Percentiles rank a stretch among this genome's conserved stretches.
Evolutionary conservation across 2,113 vertebrate species (phyloP).

Genomic region (Neotoma lepida): DNA sequence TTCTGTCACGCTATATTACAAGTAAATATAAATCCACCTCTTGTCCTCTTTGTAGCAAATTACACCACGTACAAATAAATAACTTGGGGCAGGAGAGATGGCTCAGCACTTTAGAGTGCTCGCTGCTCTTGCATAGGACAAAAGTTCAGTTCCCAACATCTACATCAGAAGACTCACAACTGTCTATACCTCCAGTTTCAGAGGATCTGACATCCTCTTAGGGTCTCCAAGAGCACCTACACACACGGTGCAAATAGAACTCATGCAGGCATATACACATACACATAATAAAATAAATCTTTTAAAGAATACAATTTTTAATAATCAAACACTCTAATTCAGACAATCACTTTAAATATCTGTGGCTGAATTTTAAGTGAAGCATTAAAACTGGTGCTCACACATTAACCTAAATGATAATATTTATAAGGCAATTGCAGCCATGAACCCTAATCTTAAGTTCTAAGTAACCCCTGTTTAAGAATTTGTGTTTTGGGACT

Average conservation of each 20-base stretch:
- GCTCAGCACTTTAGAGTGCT: background rate
- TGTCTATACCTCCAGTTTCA: too few relatives aligned
- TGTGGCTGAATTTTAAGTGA: background rate
- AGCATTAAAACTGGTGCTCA: slow-evolving; percentile 3
- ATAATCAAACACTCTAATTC: background rate
- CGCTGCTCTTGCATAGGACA: too few relatives aligned
- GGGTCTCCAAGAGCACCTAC: background rate
- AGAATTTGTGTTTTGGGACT: background rate
- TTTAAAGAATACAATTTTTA: background rate
- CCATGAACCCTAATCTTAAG: background rate
- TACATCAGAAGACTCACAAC: too few relatives aligned
- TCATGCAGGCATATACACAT: background rate
- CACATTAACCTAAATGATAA: background rate
- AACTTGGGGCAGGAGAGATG: background rate
- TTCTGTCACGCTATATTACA: background rate
- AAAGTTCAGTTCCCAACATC: too few relatives aligned
- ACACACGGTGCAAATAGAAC: background rate
- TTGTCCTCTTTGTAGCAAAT: background rate
- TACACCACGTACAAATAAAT: background rate
- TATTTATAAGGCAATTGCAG: background rate
- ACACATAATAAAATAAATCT: background rate
- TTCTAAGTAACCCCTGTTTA: slow-evolving; percentile 4
- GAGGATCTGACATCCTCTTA: too few relatives aligned
- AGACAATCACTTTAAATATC: background rate
- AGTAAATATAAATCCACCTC: background rate